Base-by-base conservation (phyloP, 2,113 vertebrate genomes). In the Sander vitreus region DNA sequence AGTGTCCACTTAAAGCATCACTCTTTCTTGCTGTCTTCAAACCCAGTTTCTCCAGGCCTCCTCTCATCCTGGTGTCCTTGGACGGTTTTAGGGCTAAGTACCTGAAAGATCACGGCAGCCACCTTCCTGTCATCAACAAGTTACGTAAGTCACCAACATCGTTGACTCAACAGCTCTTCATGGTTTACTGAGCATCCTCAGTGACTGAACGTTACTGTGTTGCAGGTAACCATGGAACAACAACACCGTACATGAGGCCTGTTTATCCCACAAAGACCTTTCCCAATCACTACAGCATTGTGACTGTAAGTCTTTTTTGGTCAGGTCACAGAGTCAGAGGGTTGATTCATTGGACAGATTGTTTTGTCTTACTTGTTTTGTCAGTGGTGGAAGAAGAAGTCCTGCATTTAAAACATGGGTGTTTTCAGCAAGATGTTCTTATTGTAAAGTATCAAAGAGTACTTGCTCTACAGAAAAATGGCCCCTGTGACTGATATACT, bases 211-310 rank as follows among this genome's bases (percentile, higher is more conserved):
- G 50, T 85, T 36, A 43, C 50, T 83, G 55, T 92, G 65, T 95
- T 96, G 48, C 93, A 99, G 98, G 92, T 91, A 94, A 90, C 60
- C 95, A 93, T 91, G 98, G 98, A 77, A 97, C 97, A 0, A 95
- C 96, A 3, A 89, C 97, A 0, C 90, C 94, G 51, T 92, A 95
- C 82, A 91, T 99, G 95, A 96, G 96, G 81, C 97, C 98, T 18
- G 96, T 95, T 10, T 99, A 99, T 93, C 98, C 98, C 50, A 96
- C 98, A 73, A 99, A 99, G 95, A 99, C 98, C 16, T 99, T 99
- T 81, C 98, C 98, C 67, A 99, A 99, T 92, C 98, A 99, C 92
- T 99, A 99, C 93, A 97, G 95, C 84, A 97, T 99, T 6, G 97
- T 97, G 72, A 99, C 98, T 68, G 98, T 99, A 93, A 97, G 97